Evolutionary conservation across 2,113 vertebrate genomes (phyloP).

Genomic region (Syngnathoides biaculeatus): DNA sequence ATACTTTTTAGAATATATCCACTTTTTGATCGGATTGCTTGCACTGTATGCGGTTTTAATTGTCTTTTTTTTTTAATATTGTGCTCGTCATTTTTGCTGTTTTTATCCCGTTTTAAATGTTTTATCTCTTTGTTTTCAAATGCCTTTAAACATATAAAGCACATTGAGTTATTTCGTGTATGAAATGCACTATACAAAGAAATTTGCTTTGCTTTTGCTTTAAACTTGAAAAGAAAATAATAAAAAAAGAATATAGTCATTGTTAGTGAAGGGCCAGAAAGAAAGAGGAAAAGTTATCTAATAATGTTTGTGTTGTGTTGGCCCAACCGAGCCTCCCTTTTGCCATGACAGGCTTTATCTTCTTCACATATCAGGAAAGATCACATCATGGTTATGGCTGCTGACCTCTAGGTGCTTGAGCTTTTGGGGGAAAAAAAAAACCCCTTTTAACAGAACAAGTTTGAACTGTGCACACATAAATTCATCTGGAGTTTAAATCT

Average conservation of each 20-base stretch:
- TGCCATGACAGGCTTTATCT: slow-evolving; percentile 59
- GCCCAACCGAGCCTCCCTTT: slow-evolving; percentile 34
- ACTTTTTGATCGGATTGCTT: no score
- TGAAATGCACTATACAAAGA: no score
- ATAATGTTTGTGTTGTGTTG: slow-evolving; percentile 55
- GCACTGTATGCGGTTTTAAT: no score
- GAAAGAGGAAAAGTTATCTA: slow-evolving; percentile 20
- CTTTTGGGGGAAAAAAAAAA: slow-evolving; percentile 33
- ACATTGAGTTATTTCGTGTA: no score
- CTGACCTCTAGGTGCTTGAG: slow-evolving; percentile 46
- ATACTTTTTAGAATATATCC: no score
- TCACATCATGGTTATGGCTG: slow-evolving; percentile 54
- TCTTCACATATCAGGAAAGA: slow-evolving; percentile 50
- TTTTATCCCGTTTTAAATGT: no score
- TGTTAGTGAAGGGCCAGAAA: slow-evolving; percentile 33
- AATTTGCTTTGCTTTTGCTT: no score
- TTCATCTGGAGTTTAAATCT: slow-evolving; percentile 37
- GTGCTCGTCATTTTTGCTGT: no score
- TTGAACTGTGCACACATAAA: slow-evolving; percentile 25
- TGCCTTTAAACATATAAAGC: no score
- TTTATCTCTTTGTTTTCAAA: no score
- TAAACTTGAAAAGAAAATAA: no score
- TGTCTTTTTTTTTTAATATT: no score
- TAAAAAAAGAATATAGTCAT: slow-evolving; percentile 46
- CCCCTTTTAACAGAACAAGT: slow-evolving; percentile 50